These are phyloP conservation scores for Hydrozoanthus tunicans DNA, from an alignment of 64 coral and sea anemone genomes.

Conservation along the genomic window DNA sequence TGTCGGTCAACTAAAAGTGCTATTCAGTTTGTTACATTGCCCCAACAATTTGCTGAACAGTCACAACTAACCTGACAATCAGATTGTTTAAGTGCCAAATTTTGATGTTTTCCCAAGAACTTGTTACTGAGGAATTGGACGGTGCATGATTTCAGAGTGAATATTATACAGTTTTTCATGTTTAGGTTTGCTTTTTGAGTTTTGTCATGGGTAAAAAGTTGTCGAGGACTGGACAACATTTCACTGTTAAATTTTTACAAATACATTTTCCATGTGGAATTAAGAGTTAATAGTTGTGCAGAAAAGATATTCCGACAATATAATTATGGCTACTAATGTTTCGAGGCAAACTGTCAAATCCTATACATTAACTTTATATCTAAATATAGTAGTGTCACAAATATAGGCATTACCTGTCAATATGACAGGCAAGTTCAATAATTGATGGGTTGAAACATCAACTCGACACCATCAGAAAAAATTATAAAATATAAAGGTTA, in stretches of 20 bases:
- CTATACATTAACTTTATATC: too few species aligned
- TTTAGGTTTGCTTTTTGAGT: not conserved
- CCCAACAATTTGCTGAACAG: not conserved
- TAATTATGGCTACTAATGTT: not conserved
- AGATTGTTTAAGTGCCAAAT: not conserved
- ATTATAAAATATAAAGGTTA: too few species aligned
- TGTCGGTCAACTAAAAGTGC: not conserved
- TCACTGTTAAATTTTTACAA: conserved; percentile 27
- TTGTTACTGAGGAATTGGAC: not conserved
- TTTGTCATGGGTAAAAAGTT: conserved; percentile 9
- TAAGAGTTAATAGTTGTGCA: too few species aligned
- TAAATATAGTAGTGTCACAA: too few species aligned
- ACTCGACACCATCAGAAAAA: too few species aligned
- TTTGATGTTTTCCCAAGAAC: not conserved
- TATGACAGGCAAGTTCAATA: too few species aligned
- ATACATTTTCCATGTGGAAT: not conserved
- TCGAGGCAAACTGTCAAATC: too few species aligned
- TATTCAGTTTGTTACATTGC: not conserved
- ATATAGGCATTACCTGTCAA: too few species aligned
- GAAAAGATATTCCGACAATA: too few species aligned
- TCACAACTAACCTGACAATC: not conserved
- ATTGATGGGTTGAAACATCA: too few species aligned
- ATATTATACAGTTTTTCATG: too few species aligned
- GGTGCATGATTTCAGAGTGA: too few species aligned
- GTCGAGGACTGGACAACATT: not conserved